Percentiles rank a stretch among this genome's conserved stretches.
phyloP scores from a whole-genome alignment of 1,140 invertebrate species.

The Danaus melanippus region DNA sequence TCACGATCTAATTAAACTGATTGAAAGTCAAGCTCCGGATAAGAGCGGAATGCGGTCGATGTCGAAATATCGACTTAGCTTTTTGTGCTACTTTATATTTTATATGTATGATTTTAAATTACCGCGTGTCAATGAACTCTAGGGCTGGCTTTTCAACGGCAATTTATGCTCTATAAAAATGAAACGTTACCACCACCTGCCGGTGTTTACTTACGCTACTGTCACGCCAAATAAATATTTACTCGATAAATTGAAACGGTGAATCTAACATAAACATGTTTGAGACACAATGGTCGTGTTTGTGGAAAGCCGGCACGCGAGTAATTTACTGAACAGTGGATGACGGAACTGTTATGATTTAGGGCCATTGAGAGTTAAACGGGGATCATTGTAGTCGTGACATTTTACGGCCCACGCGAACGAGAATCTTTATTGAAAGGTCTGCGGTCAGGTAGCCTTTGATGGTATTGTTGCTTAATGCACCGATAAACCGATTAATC shows the following conservation, averaged over 20 bases:
- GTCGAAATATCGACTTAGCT: constrained; percentile 52
- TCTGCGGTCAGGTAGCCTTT: constrained; percentile 39
- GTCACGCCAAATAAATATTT: constrained; percentile 34
- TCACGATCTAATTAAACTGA: constrained; percentile 57
- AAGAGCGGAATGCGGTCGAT: constrained; percentile 48
- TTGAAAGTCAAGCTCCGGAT: constrained; percentile 46
- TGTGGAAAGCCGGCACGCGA: constrained; percentile 38
- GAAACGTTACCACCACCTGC: constrained; percentile 34
- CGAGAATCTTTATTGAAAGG: constrained; percentile 33
- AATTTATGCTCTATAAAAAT: constrained; percentile 34
- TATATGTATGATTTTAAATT: constrained; percentile 22
- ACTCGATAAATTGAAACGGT: constrained; percentile 52
- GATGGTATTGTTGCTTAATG: constrained; percentile 51
- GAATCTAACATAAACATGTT: constrained; percentile 38
- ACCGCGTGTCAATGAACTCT: constrained; percentile 12
- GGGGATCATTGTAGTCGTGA: constrained; percentile 41
- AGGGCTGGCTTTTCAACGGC: constrained; percentile 27
- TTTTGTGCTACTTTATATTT: constrained; percentile 38
- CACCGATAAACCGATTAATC: constrained; percentile 37
- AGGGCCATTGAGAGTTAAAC: constrained; percentile 23
- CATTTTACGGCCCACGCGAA: constrained; percentile 46
- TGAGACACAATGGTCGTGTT: constrained; percentile 34
- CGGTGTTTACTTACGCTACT: constrained; percentile 40
- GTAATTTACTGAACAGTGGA: constrained; percentile 19
- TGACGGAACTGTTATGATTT: constrained; percentile 49